Conservation (phyloP, 2,888 invertebrate genomes). For the Phaedon cochleariae region DNA sequence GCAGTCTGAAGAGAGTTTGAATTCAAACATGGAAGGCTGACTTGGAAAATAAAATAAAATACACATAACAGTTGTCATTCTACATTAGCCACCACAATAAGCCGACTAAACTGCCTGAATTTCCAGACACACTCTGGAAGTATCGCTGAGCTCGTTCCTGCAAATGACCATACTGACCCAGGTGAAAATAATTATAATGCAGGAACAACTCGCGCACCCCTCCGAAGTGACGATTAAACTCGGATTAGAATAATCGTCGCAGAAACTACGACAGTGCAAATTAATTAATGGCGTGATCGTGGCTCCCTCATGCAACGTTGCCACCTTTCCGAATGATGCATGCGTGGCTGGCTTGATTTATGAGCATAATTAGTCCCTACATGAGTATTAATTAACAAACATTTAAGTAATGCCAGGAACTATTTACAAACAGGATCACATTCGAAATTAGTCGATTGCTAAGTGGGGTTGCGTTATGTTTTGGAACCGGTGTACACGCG, state of each 20-base stretch:
- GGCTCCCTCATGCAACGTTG: slow-evolving; percentile 18
- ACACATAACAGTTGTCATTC: too few species aligned
- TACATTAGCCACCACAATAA: too few species aligned
- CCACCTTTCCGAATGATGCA: slow-evolving; percentile 33
- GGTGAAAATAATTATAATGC: background rate
- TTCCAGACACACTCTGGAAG: too few species aligned
- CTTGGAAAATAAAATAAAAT: too few species aligned
- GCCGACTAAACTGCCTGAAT: too few species aligned
- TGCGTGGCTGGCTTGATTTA: slow-evolving; percentile 37
- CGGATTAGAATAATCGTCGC: slow-evolving; percentile 9
- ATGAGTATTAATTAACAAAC: slow-evolving; percentile 39
- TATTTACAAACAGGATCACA: slow-evolving; percentile 36
- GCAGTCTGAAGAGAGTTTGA: too few species aligned
- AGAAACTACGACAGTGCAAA: background rate
- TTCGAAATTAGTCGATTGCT: slow-evolving; percentile 35
- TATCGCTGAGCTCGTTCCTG: too few species aligned
- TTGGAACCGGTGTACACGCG: slow-evolving; percentile 3
- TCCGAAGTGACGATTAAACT: background rate
- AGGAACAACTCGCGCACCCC: background rate
- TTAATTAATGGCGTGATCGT: slow-evolving; percentile 19
- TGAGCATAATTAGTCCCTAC: slow-evolving; percentile 33
- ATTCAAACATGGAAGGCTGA: too few species aligned
- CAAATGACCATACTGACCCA: background rate
- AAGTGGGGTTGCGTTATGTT: slow-evolving; percentile 31
- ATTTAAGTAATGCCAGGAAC: slow-evolving; percentile 36